Evolutionary conservation across 2,888 invertebrate genomes (phyloP).

Genomic region (Bibio marci): DNA sequence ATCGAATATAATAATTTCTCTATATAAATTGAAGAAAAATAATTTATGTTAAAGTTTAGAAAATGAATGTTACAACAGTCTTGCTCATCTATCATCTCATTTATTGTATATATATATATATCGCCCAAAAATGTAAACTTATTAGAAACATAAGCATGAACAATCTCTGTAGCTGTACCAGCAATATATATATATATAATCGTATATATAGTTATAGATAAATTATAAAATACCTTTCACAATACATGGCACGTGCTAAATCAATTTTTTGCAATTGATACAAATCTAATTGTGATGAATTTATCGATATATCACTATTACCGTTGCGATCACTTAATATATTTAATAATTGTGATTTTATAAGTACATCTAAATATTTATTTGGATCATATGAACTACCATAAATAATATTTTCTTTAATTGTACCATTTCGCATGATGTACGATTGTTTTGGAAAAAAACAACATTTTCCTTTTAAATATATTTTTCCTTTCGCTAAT

Average conservation of each 20-base stretch:
- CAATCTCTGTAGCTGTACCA: too few relatives aligned
- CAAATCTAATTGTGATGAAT: slow-evolving; percentile 3
- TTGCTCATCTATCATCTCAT: too few relatives aligned
- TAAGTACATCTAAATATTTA: not conserved
- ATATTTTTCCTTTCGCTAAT: slow-evolving; percentile 5
- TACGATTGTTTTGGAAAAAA: slow-evolving; percentile 7
- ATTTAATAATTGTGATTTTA: too few relatives aligned
- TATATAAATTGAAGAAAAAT: too few relatives aligned
- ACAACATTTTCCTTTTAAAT: slow-evolving; percentile 6
- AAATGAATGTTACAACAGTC: too few relatives aligned
- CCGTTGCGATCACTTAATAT: not conserved
- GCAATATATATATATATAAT: too few relatives aligned
- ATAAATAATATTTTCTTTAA: slow-evolving; percentile 7
- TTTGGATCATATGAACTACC: slow-evolving; percentile 2
- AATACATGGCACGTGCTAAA: slow-evolving; percentile 8
- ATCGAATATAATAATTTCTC: slow-evolving; percentile 8
- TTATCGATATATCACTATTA: slow-evolving; percentile 1
- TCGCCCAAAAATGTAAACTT: too few relatives aligned
- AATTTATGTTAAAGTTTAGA: too few relatives aligned
- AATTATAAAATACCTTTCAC: slow-evolving; percentile 3
- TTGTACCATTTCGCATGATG: slow-evolving; percentile 3
- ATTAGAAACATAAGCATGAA: too few relatives aligned
- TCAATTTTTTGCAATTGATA: slow-evolving; percentile 6
- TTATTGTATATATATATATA: too few relatives aligned
- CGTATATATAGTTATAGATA: too few relatives aligned